A percentile compares a stretch with the other conserved stretches of the same genome.
phyloP scores from a whole-genome alignment of 2,797 vertebrate genomes.

The Rhinatrema bivittatum region DNA sequence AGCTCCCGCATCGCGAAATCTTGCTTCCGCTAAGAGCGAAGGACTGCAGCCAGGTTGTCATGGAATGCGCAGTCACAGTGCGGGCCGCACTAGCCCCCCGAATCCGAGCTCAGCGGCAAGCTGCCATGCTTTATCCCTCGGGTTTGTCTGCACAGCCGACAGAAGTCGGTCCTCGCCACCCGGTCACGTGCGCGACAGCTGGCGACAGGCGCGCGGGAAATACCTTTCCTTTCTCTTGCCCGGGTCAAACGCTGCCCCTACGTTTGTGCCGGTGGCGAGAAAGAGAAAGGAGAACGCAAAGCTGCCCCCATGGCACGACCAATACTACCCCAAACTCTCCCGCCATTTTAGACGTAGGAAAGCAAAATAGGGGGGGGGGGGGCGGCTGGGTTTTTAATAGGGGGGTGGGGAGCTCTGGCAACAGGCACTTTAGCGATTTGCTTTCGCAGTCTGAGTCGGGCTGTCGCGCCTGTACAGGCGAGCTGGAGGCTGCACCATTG shows the following conservation, averaged over 20 bases:
- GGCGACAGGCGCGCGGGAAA: neutral
- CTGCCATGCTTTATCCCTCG: too few species aligned
- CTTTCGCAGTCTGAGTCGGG: neutral
- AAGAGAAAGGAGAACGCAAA: neutral
- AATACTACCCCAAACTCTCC: too few species aligned
- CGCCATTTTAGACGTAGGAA: too few species aligned
- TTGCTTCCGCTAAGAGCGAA: too few species aligned
- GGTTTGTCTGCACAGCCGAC: too few species aligned
- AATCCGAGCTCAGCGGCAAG: neutral
- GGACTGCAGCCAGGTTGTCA: too few species aligned
- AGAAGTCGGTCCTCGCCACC: neutral
- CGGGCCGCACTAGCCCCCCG: neutral
- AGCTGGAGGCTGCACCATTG: neutral
- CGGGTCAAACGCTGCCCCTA: neutral
- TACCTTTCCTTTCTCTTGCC: neutral
- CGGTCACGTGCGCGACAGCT: neutral
- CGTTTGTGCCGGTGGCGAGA: neutral
- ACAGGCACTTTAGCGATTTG: fast-evolving
- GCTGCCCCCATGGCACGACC: too few species aligned
- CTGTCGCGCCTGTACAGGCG: too few species aligned
- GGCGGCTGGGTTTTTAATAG: neutral
- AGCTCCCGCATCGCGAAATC: too few species aligned
- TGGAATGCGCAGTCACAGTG: too few species aligned
- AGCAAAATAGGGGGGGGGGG: neutral
- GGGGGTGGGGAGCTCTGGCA: neutral